Conservation (phyloP, 2,113 vertebrate genomes). For the Gallinago jamesoni region DNA sequence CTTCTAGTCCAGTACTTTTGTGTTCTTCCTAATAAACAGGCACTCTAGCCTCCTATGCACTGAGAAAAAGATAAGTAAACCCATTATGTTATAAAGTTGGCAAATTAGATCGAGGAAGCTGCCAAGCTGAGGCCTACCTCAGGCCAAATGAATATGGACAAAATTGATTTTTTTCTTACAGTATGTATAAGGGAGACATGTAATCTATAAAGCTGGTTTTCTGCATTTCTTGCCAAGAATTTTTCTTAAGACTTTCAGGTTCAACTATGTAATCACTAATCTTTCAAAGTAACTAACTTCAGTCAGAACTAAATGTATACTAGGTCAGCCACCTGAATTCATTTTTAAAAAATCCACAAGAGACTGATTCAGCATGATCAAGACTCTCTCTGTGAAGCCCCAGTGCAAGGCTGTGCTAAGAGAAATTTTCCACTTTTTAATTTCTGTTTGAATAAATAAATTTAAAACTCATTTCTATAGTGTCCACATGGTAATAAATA, state of each 20-base stretch:
- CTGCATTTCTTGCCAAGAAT: conserved; percentile 3
- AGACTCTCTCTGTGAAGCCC: background rate
- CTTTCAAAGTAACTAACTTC: background rate
- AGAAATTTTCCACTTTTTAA: conserved; percentile 16
- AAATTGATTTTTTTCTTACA: conserved; percentile 8
- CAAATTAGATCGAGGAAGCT: background rate
- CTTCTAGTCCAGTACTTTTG: background rate
- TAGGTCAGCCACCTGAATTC: background rate
- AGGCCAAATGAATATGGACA: background rate
- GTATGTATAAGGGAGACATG: background rate
- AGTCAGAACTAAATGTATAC: background rate
- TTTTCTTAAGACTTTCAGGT: background rate
- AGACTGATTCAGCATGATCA: background rate
- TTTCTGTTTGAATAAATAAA: background rate
- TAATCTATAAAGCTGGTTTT: background rate
- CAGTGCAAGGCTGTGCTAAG: background rate
- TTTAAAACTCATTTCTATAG: background rate
- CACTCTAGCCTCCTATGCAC: background rate
- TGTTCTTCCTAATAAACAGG: background rate
- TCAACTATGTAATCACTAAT: background rate
- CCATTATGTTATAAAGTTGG: background rate
- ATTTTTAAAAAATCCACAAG: background rate
- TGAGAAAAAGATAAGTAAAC: background rate
- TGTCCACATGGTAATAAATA: background rate
- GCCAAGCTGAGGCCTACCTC: background rate